Percentiles rank a stretch among this genome's conserved stretches.
Evolutionary conservation across 2,888 invertebrate genomes (phyloP).

Genomic region (Cephus runcator): DNA sequence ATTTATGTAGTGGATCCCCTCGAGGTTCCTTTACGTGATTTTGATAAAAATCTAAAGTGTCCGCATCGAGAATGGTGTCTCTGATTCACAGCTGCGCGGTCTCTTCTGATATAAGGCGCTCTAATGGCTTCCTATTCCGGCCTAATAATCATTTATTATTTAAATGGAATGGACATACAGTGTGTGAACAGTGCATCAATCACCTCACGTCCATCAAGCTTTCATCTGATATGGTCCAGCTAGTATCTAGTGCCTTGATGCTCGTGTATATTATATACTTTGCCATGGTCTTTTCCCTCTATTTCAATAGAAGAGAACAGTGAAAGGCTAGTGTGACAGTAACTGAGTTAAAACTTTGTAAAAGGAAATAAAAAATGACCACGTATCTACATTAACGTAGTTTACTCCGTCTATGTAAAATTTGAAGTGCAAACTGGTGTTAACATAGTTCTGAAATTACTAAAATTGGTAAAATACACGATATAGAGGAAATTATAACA

Average conservation of each 20-base stretch:
- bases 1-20: neutral
- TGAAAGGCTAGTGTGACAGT: no score
- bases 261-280: neutral
- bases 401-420: no score
- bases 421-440: no score
- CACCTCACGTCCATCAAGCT: constrained; percentile 20
- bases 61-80: constrained; percentile 17
- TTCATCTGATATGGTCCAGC: constrained; percentile 18
- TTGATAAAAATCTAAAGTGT: constrained; percentile 20
- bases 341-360: no score
- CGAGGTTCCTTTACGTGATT: constrained; percentile 10
- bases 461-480: no score
- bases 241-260: neutral
- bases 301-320: no score
- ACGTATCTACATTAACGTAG: no score
- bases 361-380: no score
- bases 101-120: constrained; percentile 4
- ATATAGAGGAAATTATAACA: no score
- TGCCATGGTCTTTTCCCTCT: no score
- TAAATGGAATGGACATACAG: constrained; percentile 21
- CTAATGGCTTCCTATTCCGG: constrained; percentile 21
- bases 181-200: constrained; percentile 24
- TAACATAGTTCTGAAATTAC: no score
- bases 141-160: constrained; percentile 24
- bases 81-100: constrained; percentile 8